A percentile compares a stretch with the other conserved stretches of the same genome.
phyloP scores from a whole-genome alignment of 2,113 vertebrate species.

The Trichomycterus rosablanca region DNA sequence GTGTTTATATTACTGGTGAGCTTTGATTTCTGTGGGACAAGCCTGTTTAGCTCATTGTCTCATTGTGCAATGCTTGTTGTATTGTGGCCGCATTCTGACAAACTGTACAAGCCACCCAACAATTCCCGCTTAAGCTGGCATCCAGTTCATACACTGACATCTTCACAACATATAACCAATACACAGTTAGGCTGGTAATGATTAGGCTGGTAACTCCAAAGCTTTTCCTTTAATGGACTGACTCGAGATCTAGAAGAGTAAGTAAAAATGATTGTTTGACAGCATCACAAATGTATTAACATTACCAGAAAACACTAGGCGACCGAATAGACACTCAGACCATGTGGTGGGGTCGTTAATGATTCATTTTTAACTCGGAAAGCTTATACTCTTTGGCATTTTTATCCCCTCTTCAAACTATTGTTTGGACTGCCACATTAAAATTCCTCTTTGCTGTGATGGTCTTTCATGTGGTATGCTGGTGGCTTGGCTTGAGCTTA shows the following conservation, averaged over 20 bases:
- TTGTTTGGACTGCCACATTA: constrained; percentile 70
- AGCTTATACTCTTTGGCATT: constrained; percentile 59
- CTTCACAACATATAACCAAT: neutral
- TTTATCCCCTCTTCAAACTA: constrained; percentile 61
- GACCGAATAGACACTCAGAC: constrained; percentile 32
- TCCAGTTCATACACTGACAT: neutral
- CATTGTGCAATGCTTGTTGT: constrained; percentile 32
- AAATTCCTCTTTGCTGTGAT: constrained; percentile 65
- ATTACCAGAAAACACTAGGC: constrained; percentile 30
- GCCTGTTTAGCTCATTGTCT: constrained; percentile 42
- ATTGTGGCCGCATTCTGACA: constrained; percentile 7
- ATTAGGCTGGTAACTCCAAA: neutral
- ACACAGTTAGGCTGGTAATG: neutral
- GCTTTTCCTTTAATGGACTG: too few species aligned
- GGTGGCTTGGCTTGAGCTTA: constrained; percentile 65
- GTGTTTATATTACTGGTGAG: constrained; percentile 47
- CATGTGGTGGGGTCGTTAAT: constrained; percentile 62
- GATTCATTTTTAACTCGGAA: constrained; percentile 63
- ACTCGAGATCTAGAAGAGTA: neutral
- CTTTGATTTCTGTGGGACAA: constrained; percentile 42
- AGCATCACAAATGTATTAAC: constrained; percentile 15
- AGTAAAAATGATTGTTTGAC: neutral
- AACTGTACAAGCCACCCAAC: constrained; percentile 12
- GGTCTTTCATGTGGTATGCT: constrained; percentile 64
- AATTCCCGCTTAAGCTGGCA: neutral